Conservation (phyloP, 2,888 invertebrate species). For the Lycophotia porphyrea region DNA sequence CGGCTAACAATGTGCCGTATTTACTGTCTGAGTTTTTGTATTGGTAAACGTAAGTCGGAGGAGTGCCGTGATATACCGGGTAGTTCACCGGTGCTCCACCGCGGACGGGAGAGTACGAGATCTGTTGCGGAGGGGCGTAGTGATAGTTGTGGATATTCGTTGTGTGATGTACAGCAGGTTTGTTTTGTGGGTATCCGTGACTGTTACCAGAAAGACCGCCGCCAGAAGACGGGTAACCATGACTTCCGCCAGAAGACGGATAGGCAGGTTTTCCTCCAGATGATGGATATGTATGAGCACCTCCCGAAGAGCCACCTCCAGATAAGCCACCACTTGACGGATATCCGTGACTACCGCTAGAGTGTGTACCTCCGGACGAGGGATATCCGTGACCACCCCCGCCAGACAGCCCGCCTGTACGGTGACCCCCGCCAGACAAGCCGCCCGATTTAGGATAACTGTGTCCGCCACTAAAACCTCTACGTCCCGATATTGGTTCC, state of each 20-base stretch:
- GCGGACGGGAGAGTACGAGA: conserved; percentile 77
- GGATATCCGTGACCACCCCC: conserved; percentile 67
- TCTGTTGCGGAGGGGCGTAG: conserved; percentile 83
- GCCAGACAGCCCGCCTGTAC: conserved; percentile 70
- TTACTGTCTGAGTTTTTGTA: conserved; percentile 86
- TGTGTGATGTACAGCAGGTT: conserved; percentile 68
- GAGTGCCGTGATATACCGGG: conserved; percentile 83
- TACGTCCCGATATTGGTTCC: conserved; percentile 71
- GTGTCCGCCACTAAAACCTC: conserved; percentile 70
- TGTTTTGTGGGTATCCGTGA: conserved; percentile 59
- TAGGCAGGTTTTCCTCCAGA: conserved; percentile 32
- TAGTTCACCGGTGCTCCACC: conserved; percentile 78
- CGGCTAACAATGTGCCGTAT: conserved; percentile 84
- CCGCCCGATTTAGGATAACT: conserved; percentile 77
- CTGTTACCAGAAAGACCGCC: conserved; percentile 54
- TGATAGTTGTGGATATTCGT: conserved; percentile 80
- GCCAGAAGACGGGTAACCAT: conserved; percentile 69
- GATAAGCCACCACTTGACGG: conserved; percentile 58
- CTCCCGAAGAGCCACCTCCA: conserved; percentile 39
- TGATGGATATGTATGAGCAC: conserved; percentile 27
- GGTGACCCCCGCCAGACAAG: conserved; percentile 68
- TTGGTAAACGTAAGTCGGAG: conserved; percentile 84
- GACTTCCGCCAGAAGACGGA: conserved; percentile 42
- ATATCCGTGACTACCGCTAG: conserved; percentile 68
- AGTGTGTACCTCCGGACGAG: conserved; percentile 61